phyloP scores from a whole-genome alignment of 2,113 vertebrate species.

The Dromas ardeola region DNA sequence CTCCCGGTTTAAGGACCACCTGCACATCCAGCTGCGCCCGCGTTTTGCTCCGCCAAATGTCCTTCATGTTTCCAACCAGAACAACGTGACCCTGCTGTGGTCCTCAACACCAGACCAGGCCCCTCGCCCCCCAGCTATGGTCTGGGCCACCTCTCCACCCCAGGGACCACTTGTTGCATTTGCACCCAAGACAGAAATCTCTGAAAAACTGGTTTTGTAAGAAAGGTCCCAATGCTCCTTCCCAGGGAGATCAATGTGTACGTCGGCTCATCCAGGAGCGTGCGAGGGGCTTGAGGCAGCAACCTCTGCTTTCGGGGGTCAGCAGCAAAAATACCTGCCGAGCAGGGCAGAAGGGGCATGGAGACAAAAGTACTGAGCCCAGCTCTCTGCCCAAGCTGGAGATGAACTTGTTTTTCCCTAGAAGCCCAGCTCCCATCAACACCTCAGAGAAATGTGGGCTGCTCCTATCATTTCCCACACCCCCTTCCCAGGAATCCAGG shows the following conservation, averaged over 20 bases:
- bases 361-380: background rate
- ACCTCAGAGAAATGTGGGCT: background rate
- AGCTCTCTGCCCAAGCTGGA: background rate
- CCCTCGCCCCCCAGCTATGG: accelerated
- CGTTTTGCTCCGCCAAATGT: background rate
- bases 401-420: background rate
- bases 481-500: background rate
- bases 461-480: background rate
- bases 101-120: background rate
- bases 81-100: accelerated
- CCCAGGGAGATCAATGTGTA: background rate
- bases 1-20: background rate
- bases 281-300: background rate
- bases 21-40: background rate
- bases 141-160: background rate
- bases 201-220: constrained; percentile 9
- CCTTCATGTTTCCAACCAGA: background rate
- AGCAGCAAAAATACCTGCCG: accelerated
- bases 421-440: background rate
- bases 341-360: accelerated
- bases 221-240: background rate
- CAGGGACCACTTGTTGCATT: background rate
- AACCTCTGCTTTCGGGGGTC: background rate
- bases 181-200: background rate
- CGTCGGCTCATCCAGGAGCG: accelerated